These are phyloP conservation scores for Alca torda DNA, from an alignment of 2,797 vertebrate genomes.

Conservation along the genomic window DNA sequence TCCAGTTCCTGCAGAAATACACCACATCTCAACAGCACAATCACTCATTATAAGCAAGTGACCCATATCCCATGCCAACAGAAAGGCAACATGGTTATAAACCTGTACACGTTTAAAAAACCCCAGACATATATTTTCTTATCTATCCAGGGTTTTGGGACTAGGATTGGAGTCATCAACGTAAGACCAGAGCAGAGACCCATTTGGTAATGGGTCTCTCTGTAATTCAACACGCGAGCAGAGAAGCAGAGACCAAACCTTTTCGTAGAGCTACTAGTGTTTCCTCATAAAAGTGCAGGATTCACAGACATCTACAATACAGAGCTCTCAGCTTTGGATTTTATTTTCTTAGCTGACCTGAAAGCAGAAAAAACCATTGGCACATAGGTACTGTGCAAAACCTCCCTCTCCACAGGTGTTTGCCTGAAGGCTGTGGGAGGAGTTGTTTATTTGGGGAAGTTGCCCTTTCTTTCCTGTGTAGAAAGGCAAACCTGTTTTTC, in stretches of 20 bases:
- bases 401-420: constrained; percentile 11
- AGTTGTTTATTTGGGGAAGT: background rate
- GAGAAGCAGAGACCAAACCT: constrained; percentile 10
- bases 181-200: background rate
- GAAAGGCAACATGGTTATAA: background rate
- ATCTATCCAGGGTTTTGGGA: background rate
- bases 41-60: background rate
- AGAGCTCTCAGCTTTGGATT: background rate
- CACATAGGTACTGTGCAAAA: background rate
- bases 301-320: background rate
- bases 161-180: background rate
- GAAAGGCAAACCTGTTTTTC: background rate
- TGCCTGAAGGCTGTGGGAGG: constrained; percentile 16
- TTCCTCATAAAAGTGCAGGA: background rate
- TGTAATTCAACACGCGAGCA: background rate
- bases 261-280: background rate
- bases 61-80: background rate
- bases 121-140: background rate
- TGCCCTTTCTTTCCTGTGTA: background rate
- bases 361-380: constrained; percentile 8
- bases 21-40: background rate
- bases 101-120: background rate
- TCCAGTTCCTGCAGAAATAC: background rate
- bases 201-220: background rate
- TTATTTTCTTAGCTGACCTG: constrained; percentile 28